A percentile compares a stretch with the other conserved stretches of the same genome.
Conservation (phyloP, 2,113 vertebrate genomes). For the Mirounga angustirostris region DNA sequence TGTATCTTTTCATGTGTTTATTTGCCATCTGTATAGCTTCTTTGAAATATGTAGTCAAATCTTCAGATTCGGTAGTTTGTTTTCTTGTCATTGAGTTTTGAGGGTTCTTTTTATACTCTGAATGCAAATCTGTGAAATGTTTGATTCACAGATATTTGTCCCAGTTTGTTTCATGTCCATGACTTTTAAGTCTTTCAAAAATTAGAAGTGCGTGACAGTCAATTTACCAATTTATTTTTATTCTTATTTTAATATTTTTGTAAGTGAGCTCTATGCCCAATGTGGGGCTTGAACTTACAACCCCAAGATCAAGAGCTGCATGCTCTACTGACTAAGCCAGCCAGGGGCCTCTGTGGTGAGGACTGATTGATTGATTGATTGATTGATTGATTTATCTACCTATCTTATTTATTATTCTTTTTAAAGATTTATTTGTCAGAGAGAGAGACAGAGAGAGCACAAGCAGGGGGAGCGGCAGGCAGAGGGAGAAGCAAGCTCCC, state of each 20-base stretch:
- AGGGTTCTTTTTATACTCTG: neutral
- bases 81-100: neutral
- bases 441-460: too few relatives aligned
- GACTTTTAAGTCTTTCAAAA: neutral
- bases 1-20: neutral
- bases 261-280: too few relatives aligned
- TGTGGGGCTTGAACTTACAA: too few relatives aligned
- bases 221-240: neutral
- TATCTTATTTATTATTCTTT: too few relatives aligned
- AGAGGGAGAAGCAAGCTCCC: too few relatives aligned
- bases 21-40: neutral
- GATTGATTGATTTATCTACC: too few relatives aligned
- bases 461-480: too few relatives aligned
- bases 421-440: too few relatives aligned
- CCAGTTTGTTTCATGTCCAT: neutral
- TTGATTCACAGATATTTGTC: neutral
- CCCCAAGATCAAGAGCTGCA: too few relatives aligned
- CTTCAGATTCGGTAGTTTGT: neutral
- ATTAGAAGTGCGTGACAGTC: neutral
- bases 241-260: neutral
- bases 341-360: too few relatives aligned
- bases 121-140: neutral
- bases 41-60: neutral
- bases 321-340: too few relatives aligned
- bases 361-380: too few relatives aligned